Percentiles rank a stretch among this genome's conserved stretches.
Evolutionary conservation across 2,797 vertebrate species (phyloP).

Genomic region (Hippoglossus hippoglossus): DNA sequence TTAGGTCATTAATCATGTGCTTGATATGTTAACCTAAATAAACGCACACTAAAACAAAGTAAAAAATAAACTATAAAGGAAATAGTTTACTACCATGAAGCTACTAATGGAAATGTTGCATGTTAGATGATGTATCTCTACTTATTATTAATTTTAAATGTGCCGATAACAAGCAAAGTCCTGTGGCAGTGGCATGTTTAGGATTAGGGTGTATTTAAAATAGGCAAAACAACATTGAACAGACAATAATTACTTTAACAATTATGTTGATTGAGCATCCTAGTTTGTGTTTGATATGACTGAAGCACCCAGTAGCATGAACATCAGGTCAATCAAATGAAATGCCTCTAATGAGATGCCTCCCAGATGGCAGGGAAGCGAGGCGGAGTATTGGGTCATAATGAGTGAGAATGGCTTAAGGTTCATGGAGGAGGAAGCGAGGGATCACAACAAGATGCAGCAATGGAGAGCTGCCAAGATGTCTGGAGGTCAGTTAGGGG

Average conservation of each 20-base stretch:
- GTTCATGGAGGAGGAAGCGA: slow-evolving; percentile 19
- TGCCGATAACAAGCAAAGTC: no score
- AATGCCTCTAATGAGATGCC: slow-evolving; percentile 52
- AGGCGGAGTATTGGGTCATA: slow-evolving; percentile 12
- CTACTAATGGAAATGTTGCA: no score
- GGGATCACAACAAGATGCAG: slow-evolving; percentile 40
- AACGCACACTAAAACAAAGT: no score
- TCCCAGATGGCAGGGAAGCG: slow-evolving; percentile 43
- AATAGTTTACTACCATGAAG: no score
- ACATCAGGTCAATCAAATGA: slow-evolving; percentile 69
- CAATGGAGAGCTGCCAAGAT: slow-evolving; percentile 48
- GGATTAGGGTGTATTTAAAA: neutral
- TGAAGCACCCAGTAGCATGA: slow-evolving; percentile 30
- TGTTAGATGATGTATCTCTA: no score
- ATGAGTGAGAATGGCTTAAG: slow-evolving; percentile 45
- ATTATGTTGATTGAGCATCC: no score
- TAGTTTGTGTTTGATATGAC: slow-evolving; percentile 7
- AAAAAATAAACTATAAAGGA: no score
- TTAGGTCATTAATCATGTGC: no score
- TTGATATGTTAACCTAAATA: no score
- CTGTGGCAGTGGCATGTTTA: neutral
- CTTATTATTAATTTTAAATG: no score
- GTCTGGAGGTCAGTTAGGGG: slow-evolving; percentile 33
- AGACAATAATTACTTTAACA: no score
- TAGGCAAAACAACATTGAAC: neutral